Base-by-base conservation (phyloP, 2,113 vertebrate species). In the Microtus richardsoni region DNA sequence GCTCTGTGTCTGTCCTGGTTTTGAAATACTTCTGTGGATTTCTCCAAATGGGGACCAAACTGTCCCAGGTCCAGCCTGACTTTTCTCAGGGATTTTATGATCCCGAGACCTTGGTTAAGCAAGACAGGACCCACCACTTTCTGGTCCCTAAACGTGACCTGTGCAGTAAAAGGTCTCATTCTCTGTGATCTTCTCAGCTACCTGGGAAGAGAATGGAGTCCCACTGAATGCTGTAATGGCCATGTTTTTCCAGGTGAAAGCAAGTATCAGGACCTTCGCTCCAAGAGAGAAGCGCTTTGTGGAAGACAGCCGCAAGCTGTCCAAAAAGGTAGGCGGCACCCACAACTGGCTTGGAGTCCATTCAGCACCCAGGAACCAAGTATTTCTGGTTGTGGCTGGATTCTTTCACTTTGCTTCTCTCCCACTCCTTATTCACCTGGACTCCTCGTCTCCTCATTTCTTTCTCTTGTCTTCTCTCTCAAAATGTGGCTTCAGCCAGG, bases 271-370 rank as follows among this genome's bases (percentile, higher is more conserved):
- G 98, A 99, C 99, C 39, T 99, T 99, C 96, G 97, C 98, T 64
- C 99, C 99, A 7, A 99, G 99, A 95, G 99, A 99, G 97, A 98
- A 98, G 41, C 99, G 99, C 97, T 99, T 99, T 87, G 95, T 97
- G 1, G 99, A 99, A 96, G 99, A 99, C 80, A 99, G 98, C 92
- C 97, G 98, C 44, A 99, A 99, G 97, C 99, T 99, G 96, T 99
- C 99, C 95, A 99, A 99, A 98, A 99, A 99, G 99, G 99, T 99
- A 96, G 92, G 99, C 98, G 21, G 26, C 78, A 2, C 4, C 71
- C 39, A 11, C 77, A 0, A 17, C 17, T 22, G 54, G 36, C 16
- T 75, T 1, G 24, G 11, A 54, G 28, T 17, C 2, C n/a, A 22
- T 62, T 41, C 13, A 36, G 30, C 26, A 13, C 2, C 22, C 30